Evolutionary conservation across 2,888 invertebrate species (phyloP), one percentile per base, ranked within the genome.

Genomic region (Xanthorhoe designata): DNA sequence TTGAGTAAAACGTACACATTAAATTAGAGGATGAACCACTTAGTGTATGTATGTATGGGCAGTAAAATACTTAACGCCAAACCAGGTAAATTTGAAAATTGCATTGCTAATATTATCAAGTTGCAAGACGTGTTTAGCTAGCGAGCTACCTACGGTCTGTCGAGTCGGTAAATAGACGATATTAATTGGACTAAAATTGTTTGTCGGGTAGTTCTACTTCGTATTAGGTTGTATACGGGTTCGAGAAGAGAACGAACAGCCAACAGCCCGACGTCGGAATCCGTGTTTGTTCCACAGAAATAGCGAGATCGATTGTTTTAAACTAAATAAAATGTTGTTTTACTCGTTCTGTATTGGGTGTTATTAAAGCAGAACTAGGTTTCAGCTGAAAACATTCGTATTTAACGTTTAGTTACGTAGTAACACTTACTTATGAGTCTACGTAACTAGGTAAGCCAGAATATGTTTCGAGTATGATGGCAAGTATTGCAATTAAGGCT

Each of bases 141-240:
- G 15, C 45, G 45, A 13, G 18, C 13, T 29, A 51, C 35, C 13
- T 51, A 51, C 35, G 9, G 7, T 5, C 17, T 53, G 7, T 35
- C 17, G 9, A 38, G 17, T 53, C 17, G 51, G 49, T 53, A 56
- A 58, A 66, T 69, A 69, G 52, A 60, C 38, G 45, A 66, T 60
- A 73, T 75, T 75, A 78, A 78, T 77, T 75, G 74, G 58, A 78
- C 66, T 71, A 75, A 75, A 78, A 75, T 70, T 73, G 73, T 75
- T 72, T 75, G 68, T 66, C 64, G 64, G 62, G 67, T 71, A 73
- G 73, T 67, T 54, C 18, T 54, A 52, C 60, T 66, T 62, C 49
- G 66, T 49, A 63, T 61, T 51, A 66, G 64, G 64, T 62, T 74
- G 66, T 51, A 66, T 58, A 13, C 38, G 59, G 63, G 72, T 73